Evolutionary conservation across 2,113 vertebrate species (phyloP).

Genomic region (Pterophyllum scalare): DNA sequence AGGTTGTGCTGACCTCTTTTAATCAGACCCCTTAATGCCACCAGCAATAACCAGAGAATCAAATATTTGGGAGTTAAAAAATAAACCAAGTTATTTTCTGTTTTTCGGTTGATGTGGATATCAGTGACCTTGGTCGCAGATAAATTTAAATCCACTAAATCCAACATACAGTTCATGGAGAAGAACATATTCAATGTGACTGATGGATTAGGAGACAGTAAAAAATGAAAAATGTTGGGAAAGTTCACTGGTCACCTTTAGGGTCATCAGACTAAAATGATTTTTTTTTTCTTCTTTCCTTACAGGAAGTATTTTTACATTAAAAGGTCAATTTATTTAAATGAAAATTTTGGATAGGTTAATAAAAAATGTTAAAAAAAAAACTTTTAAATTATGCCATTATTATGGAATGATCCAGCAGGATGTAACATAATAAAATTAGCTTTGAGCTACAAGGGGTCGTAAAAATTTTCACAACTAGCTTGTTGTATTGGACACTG

Average conservation of each 20-base stretch:
- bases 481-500: background rate
- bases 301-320: background rate
- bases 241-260: no score
- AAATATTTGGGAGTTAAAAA: background rate
- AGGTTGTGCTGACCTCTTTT: no score
- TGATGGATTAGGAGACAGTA: no score
- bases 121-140: background rate
- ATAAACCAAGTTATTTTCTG: background rate
- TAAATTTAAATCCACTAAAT: no score
- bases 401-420: background rate
- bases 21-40: background rate
- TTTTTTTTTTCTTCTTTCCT: background rate
- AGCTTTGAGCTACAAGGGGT: background rate
- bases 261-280: no score
- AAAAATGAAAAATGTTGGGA: no score
- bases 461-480: background rate
- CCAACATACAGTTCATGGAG: no score
- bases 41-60: background rate
- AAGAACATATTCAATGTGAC: no score
- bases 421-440: background rate
- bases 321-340: rapidly evolving
- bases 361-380: background rate
- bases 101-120: background rate
- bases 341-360: no score
- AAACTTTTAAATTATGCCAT: background rate